These are phyloP conservation scores for Prunella strophiata DNA, from an alignment of 2,797 vertebrate genomes.

Conservation along the genomic window DNA sequence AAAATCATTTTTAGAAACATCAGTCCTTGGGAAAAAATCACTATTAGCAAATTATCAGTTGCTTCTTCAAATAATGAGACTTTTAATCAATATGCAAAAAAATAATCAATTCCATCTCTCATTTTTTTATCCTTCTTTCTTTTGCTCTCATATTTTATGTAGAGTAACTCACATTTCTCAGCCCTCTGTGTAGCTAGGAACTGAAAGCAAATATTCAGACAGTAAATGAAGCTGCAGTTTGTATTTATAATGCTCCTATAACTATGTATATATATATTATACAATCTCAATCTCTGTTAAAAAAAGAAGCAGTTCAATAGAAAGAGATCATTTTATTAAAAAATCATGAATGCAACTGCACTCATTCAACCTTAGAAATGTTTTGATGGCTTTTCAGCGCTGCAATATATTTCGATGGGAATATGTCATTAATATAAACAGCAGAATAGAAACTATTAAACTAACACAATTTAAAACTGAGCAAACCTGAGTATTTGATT, in stretches of 20 bases:
- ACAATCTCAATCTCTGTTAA: constrained; percentile 60
- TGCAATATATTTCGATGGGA: constrained; percentile 94
- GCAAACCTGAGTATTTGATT: constrained; percentile 97
- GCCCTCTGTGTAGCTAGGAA: constrained; percentile 33
- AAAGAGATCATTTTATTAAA: constrained; percentile 87
- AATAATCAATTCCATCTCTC: constrained; percentile 44
- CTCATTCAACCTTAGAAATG: constrained; percentile 97
- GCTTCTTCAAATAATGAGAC: constrained; percentile 41
- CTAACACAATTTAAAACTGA: constrained; percentile 97
- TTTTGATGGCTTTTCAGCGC: constrained; percentile 91
- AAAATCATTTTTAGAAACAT: neutral
- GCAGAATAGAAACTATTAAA: constrained; percentile 97
- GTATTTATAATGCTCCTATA: constrained; percentile 44
- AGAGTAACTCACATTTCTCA: constrained; percentile 37
- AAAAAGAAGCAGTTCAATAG: constrained; percentile 85
- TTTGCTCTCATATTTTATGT: constrained; percentile 52
- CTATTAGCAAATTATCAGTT: constrained; percentile 53
- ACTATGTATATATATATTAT: constrained; percentile 64
- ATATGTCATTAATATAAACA: constrained; percentile 97
- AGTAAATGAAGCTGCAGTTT: constrained; percentile 52
- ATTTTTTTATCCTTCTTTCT: constrained; percentile 60
- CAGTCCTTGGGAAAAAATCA: constrained; percentile 32
- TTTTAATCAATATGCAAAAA: constrained; percentile 50
- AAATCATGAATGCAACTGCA: constrained; percentile 88
- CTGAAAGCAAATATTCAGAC: constrained; percentile 58